Base-by-base conservation (phyloP, 1,140 invertebrate species). In the Adoxophyes honmai region DNA sequence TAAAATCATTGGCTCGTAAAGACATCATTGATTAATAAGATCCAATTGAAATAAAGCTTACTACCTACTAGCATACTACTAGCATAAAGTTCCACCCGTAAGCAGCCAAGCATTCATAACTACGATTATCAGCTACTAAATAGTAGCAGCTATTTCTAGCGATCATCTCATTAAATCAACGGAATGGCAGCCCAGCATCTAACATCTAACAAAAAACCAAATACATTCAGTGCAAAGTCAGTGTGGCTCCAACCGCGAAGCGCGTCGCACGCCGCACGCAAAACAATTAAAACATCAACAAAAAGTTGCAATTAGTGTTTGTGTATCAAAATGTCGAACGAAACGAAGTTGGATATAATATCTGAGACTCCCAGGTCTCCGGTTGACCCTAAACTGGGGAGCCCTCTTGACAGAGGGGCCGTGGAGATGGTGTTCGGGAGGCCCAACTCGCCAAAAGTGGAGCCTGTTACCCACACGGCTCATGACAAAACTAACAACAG, bases 401-500 rank as follows among this genome's bases (percentile, higher is more conserved):
- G 34, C 4, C 56, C 67, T 11, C n/a, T 75, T 16, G 70, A 78
- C 39, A 35, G 70, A 18, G 66, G 70, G 53, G 76, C 75, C 33
- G 59, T 86, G 0, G 81, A 86, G 15, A 77, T 75, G 77, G 66
- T 86, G 39, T 86, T 86, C 52, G 82, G 82, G 1, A 78, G 37
- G 7, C 77, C 78, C 0, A 54, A 55, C 9, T 64, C 70, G 0
- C 66, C 73, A 0, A 67, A 64, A 8, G 52, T 48, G 0, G 64
- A 60, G 14, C 66, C 71, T 0, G 77, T 71, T 52, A 58, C 74
- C 5, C 73, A 77, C 56, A 16, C 21, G 59, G 5, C 70, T 73
- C 9, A 59, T 64, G 5, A 79, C 72, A 39, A 75, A 80, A 35
- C n/a, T n/a, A n/a, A 75, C 52, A 42, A 70, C 57, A 44, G 15